Conservation (phyloP, 2,888 invertebrate species). For the Lysandra coridon region DNA sequence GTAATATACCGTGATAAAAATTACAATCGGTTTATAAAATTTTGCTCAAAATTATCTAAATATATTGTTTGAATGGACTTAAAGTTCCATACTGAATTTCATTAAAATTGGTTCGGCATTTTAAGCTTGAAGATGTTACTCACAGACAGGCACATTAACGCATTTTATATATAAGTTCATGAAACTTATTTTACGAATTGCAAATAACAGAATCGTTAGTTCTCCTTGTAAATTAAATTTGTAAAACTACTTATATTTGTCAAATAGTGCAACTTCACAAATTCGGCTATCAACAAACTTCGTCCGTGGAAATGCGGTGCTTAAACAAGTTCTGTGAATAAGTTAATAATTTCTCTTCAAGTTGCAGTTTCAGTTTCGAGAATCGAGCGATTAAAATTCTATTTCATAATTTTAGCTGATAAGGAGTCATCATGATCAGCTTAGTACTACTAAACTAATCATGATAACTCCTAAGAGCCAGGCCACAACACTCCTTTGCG, state of each 20-base stretch:
- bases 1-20: no score
- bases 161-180: no score
- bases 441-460: no score
- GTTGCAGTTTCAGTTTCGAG: conserved; percentile 23
- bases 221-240: neutral
- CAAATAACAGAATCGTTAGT: neutral
- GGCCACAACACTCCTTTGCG: no score
- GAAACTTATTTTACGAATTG: neutral
- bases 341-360: conserved; percentile 38
- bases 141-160: no score
- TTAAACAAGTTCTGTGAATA: conserved; percentile 40
- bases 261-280: conserved; percentile 32
- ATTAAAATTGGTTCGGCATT: no score
- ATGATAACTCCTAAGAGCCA: no score
- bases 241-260: neutral
- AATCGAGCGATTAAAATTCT: conserved; percentile 14
- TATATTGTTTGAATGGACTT: no score
- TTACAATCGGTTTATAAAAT: no score
- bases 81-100: no score
- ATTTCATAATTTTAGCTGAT: neutral
- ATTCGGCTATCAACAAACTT: conserved; percentile 36
- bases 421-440: neutral
- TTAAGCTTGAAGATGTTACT: no score
- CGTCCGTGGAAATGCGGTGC: conserved; percentile 36
- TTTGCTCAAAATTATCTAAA: no score